These are phyloP conservation scores for Anabas testudineus DNA, from an alignment of 2,797 vertebrate species.

Conservation along the genomic window DNA sequence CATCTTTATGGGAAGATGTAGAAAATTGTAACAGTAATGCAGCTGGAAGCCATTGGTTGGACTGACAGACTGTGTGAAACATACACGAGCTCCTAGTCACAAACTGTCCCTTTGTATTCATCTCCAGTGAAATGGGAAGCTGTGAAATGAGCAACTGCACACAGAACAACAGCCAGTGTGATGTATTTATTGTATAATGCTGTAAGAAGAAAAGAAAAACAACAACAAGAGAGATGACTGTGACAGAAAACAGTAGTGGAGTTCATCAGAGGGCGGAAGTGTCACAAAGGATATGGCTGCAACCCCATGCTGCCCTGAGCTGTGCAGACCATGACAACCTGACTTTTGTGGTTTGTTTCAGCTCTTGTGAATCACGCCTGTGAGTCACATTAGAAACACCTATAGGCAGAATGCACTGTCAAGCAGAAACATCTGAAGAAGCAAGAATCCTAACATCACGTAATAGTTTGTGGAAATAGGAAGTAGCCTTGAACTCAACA, in stretches of 20 bases:
- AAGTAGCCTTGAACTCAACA: neutral
- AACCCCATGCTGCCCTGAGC: slow-evolving; percentile 37
- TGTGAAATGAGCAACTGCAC: neutral
- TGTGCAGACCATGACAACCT: slow-evolving; percentile 52
- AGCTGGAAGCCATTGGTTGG: slow-evolving; percentile 11
- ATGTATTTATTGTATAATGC: neutral
- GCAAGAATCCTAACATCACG: slow-evolving; percentile 2
- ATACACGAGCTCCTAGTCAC: neutral
- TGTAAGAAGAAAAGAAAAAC: neutral
- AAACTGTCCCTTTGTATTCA: neutral
- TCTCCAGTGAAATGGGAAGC: neutral
- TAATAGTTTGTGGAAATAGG: neutral
- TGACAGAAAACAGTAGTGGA: slow-evolving; percentile 21
- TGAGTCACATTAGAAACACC: slow-evolving; percentile 54
- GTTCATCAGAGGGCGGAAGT: slow-evolving; percentile 17
- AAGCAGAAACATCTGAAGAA: slow-evolving; percentile 20
- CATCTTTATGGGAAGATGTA: slow-evolving; percentile 16
- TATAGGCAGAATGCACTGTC: slow-evolving; percentile 41
- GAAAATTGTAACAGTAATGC: neutral
- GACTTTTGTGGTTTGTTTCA: slow-evolving; percentile 56
- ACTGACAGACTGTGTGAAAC: slow-evolving; percentile 9
- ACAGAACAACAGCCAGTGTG: slow-evolving; percentile 1
- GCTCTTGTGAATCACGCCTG: slow-evolving; percentile 50
- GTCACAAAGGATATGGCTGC: slow-evolving; percentile 62
- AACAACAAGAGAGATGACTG: slow-evolving; percentile 1